phyloP scores from a whole-genome alignment of 2,888 invertebrate genomes.

The Emmelina monodactyla region DNA sequence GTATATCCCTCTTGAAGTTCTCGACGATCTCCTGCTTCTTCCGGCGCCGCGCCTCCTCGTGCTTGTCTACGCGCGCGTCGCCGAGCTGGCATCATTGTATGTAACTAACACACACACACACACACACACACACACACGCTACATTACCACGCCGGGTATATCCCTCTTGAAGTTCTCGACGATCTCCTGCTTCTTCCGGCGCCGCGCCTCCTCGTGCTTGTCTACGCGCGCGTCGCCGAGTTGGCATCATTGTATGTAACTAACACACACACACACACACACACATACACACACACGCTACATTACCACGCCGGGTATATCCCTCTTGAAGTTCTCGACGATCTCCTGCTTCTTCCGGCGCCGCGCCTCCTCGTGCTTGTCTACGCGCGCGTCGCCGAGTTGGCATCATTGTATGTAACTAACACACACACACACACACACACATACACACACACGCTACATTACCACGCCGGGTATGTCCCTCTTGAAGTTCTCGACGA shows the following conservation, averaged over 20 bases:
- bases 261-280: constrained; percentile 31
- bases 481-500: no score
- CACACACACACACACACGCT: constrained; percentile 73
- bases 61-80: constrained; percentile 8
- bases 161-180: constrained; percentile 93
- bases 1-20: constrained; percentile 89
- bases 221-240: constrained; percentile 68
- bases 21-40: constrained; percentile 96
- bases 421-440: no score
- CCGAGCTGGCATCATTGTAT: no score
- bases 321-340: constrained; percentile 94
- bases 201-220: constrained; percentile 72
- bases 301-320: constrained; percentile 97
- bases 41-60: constrained; percentile 78
- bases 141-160: constrained; percentile 92
- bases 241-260: constrained; percentile 72
- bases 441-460: no score
- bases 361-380: constrained; percentile 96
- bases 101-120: no score
- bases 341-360: constrained; percentile 96
- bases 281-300: no score
- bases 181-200: constrained; percentile 92
- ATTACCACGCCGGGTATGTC: no score
- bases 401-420: no score
- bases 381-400: constrained; percentile 93